A percentile compares a stretch with the other conserved stretches of the same genome.
Evolutionary conservation across 2,888 invertebrate genomes (phyloP).

Genomic region (Elmis aenea): DNA sequence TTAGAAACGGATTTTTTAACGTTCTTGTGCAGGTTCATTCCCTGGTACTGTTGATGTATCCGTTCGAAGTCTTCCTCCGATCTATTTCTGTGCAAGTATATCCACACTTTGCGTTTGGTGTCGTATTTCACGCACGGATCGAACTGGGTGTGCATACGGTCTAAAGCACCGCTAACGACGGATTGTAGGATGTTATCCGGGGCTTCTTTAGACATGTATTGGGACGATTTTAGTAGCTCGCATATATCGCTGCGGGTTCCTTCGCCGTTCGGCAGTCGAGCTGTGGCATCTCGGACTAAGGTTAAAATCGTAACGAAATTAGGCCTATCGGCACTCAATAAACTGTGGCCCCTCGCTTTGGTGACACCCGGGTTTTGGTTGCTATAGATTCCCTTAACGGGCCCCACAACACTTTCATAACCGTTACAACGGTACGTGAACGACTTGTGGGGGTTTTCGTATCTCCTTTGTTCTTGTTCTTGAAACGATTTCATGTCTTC

Average conservation of each 20-base stretch:
- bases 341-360: constrained; percentile 75
- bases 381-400: constrained; percentile 71
- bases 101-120: constrained; percentile 87
- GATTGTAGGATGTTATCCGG: constrained; percentile 67
- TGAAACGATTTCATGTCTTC: constrained; percentile 75
- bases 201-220: constrained; percentile 53
- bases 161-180: constrained; percentile 85
- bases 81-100: constrained; percentile 77
- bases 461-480: constrained; percentile 75
- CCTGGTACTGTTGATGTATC: constrained; percentile 64
- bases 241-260: constrained; percentile 89
- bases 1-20: constrained; percentile 45
- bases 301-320: constrained; percentile 88
- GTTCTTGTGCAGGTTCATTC: constrained; percentile 55
- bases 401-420: constrained; percentile 32
- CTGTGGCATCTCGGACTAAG: constrained; percentile 89
- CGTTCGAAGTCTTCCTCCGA: constrained; percentile 58
- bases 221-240: constrained; percentile 69
- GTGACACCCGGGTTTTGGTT: constrained; percentile 54
- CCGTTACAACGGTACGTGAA: constrained; percentile 74
- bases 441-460: constrained; percentile 84
- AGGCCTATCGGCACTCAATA: constrained; percentile 77
- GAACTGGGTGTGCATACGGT: constrained; percentile 81
- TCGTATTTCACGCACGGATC: constrained; percentile 95
- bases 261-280: constrained; percentile 90